Conservation (phyloP, 2,113 vertebrate genomes). For the Perca flavescens region DNA sequence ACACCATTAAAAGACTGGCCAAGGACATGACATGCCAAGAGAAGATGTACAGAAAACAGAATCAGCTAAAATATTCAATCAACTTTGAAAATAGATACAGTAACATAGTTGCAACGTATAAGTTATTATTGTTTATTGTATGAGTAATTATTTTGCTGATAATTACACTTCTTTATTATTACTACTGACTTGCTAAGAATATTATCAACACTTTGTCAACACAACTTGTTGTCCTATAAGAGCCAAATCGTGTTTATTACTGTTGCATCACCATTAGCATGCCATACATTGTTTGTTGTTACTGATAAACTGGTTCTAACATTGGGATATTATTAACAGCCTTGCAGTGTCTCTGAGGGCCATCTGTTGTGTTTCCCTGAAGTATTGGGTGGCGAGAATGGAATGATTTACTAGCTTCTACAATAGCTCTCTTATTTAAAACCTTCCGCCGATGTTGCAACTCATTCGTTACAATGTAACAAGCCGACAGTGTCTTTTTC, state of each 20-base stretch:
- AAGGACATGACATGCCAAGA: neutral
- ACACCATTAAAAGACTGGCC: neutral
- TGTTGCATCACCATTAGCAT: neutral
- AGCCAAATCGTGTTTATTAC: neutral
- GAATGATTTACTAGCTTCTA: neutral
- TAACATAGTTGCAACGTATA: neutral
- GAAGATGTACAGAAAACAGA: neutral
- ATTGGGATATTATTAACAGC: neutral
- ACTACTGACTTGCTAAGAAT: neutral
- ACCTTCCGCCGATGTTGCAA: neutral
- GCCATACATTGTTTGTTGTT: neutral
- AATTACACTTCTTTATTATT: neutral
- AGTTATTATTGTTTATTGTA: neutral
- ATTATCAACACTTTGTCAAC: neutral
- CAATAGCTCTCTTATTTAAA: neutral
- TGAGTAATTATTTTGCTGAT: neutral
- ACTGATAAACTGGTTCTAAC: neutral
- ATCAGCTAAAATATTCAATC: neutral
- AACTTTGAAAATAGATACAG: neutral
- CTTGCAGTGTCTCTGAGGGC: neutral
- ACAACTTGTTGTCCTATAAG: neutral
- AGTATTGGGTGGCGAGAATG: neutral
- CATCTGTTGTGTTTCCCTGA: neutral
- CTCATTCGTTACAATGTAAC: conserved; percentile 17
- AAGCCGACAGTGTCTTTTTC: neutral